phyloP scores from a whole-genome alignment of 2,888 invertebrate genomes.

The Brachycybe producta region DNA sequence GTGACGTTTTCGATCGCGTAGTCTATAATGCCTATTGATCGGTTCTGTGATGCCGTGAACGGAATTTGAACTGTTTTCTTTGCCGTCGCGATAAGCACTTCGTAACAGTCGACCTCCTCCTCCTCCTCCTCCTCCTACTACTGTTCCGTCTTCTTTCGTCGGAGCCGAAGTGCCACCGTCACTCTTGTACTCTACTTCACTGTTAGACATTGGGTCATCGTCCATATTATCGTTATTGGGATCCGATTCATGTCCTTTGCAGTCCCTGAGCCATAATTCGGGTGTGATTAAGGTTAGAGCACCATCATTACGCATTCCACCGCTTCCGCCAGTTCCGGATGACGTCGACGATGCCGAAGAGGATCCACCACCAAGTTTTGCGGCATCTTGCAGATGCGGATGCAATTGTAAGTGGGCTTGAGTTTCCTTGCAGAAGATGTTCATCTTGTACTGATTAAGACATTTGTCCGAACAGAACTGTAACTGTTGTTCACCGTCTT shows the following conservation, averaged over 20 bases:
- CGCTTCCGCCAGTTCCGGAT: conserved; percentile 20
- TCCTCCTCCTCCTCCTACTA: no score
- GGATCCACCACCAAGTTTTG: conserved; percentile 19
- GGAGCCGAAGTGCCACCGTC: not conserved
- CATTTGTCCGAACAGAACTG: conserved; percentile 86
- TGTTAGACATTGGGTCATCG: conserved; percentile 3
- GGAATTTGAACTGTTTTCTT: no score
- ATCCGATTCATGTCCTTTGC: conserved; percentile 30
- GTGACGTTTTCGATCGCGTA: no score
- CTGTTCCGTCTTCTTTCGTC: no score
- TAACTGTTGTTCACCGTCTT: conserved; percentile 78
- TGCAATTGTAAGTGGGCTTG: conserved; percentile 75
- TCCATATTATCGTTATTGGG: conserved; percentile 12
- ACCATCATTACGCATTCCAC: not conserved
- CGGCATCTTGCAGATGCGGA: conserved; percentile 48
- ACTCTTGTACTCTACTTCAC: conserved; percentile 10
- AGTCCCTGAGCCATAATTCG: conserved; percentile 77
- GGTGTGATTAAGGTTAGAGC: conserved; percentile 59
- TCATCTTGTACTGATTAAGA: conserved; percentile 92
- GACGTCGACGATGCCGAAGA: conserved; percentile 20
- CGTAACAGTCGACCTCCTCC: no score
- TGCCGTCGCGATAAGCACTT: no score
- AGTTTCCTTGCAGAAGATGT: conserved; percentile 86
- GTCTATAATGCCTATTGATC: no score
- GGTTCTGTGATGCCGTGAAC: no score